Base-by-base conservation (phyloP, 1,140 invertebrate species). In the Lamellibrachia luymesi region DNA sequence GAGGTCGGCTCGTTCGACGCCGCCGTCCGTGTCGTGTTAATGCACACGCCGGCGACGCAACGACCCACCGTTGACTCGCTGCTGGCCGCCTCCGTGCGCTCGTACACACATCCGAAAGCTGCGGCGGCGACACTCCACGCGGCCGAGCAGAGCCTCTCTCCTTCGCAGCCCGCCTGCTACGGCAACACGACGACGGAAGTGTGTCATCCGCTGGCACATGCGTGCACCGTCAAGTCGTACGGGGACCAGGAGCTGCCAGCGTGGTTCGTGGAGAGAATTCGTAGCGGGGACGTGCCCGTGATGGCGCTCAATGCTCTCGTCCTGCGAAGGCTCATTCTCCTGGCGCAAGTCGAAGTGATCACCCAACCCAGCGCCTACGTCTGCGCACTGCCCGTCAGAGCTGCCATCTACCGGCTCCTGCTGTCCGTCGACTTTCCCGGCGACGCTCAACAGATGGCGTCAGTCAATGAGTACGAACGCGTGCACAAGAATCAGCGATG, bases 331-430 rank as follows among this genome's bases (percentile, higher is more conserved):
- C 97, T 97, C 94, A 97, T 98, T 94, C 97, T 97, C 93, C 97
- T 96, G 50, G 97, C 97, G 25, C 98, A 98, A 96, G 97, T 98
- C 13, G 98, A 98, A 96, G 97, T 98, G 94, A 97, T 97, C 94
- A 95, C 95, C 4, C 95, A 97, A 50, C 95, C 96, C 8, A 97
- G 97, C 93, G 97, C 97, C n/a, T 97, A 97, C 94, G 93, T 96
- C 38, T 97, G 97, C 94, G 97, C 97, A 56, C 95, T 97, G 91
- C 96, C 97, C 17, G 97, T 98, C 90, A 94, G 98, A 64, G 96
- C 96, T 94, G 97, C 97, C 93, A 97, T 97, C 90, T 98, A 97
- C 96, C 97, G 97, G 93, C 96, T 98, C 92, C 95, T 98, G 1
- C 96, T 97, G 25, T 96, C 89, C 94, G 94, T 92, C 93, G 95